phyloP scores from a whole-genome alignment of 2,797 vertebrate genomes.

The Acrossocheilus fasciatus region DNA sequence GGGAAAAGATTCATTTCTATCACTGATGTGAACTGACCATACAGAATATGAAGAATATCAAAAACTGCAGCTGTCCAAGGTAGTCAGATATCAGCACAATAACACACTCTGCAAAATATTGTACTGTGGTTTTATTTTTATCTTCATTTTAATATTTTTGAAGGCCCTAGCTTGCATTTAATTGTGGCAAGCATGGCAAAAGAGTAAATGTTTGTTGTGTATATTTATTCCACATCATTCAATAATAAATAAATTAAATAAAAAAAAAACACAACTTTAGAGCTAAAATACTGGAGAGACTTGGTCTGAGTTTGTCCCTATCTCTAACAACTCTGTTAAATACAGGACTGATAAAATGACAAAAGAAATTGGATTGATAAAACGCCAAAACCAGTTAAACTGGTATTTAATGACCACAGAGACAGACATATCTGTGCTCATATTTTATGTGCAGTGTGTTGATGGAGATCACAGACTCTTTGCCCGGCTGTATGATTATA shows the following conservation, averaged over 20 bases:
- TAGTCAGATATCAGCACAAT: no score
- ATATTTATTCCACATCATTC: background rate
- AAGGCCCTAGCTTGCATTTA: no score
- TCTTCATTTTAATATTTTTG: no score
- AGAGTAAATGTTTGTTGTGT: background rate
- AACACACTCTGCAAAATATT: no score
- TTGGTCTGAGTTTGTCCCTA: background rate
- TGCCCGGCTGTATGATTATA: background rate
- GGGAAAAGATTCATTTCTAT: no score
- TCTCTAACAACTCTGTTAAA: background rate
- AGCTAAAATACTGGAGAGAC: background rate
- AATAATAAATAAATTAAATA: background rate
- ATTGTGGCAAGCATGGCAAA: constrained; percentile 36
- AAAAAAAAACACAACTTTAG: background rate
- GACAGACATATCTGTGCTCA: background rate
- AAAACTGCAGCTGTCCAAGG: no score
- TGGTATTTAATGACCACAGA: background rate
- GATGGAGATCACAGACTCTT: background rate
- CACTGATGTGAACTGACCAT: no score
- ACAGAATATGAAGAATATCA: no score
- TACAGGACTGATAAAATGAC: background rate
- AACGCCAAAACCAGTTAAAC: background rate
- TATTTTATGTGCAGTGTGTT: background rate
- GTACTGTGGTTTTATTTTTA: no score
- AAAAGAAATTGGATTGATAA: background rate